Base-by-base conservation (phyloP, 2,797 vertebrate species). In the Rhodeus uyekii region DNA sequence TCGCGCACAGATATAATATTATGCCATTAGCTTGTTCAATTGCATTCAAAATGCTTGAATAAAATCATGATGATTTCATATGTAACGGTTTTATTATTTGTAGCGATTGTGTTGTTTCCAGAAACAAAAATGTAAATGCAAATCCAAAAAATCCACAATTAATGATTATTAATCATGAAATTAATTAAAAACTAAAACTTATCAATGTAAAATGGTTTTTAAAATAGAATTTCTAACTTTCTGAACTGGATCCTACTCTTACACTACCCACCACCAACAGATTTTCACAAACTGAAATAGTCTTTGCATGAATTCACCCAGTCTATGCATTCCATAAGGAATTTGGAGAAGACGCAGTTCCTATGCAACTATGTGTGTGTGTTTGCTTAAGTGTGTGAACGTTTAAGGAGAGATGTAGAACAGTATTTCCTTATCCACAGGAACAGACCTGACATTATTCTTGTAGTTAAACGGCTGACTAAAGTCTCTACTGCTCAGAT, bases 391-490 rank as follows among this genome's bases (percentile, higher is more conserved):
- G 76, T 81, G 75, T 75, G 67, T 71, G 83, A 85, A 84, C 85
- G 48, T 89, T 87, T 69, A 39, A 88, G 86, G 83, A 63, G 79
- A 83, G 68, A 79, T 71, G 80, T 80, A 79, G 87, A 91, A 90
- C 87, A 84, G 81, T 87, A 68, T 86, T 89, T 89, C 90, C 86
- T 88, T 89, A 85, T 80, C 27, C 77, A 38, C 8, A 83, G 84
- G 84, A 82, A 92, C 88, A 92, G 87, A 89, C 63, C 88, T 81
- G 80, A 81, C 88, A 83, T 85, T 90, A 90, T 90, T 89, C 85
- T 89, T 36, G 0, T 12, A 19, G 84, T 60, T 72, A 34, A 72
- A 83, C 87, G 88, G 88, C 88, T 92, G 87, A 91, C 90, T 87
- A 89, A 90, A 86, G 68, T 65, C 63, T 22, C 73, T 24, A 72